Percentiles rank a stretch among this genome's conserved stretches.
phyloP scores from a whole-genome alignment of 2,888 invertebrate species.

The Dorcus parallelipipedus region DNA sequence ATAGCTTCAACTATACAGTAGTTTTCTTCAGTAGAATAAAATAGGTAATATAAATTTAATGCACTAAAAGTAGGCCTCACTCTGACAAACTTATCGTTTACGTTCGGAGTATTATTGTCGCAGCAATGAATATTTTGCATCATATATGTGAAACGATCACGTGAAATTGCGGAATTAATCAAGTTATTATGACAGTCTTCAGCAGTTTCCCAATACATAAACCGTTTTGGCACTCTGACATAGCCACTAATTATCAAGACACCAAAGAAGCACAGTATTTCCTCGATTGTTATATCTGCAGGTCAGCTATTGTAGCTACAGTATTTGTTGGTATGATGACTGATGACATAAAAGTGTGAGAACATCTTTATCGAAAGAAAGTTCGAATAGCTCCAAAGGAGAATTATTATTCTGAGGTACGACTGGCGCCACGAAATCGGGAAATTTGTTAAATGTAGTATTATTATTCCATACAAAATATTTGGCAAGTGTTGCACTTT shows the following conservation, averaged over 20 bases:
- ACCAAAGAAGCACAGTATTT: slow-evolving; percentile 17
- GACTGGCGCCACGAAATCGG: too few relatives aligned
- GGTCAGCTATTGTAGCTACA: background rate
- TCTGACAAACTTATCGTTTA: slow-evolving; percentile 27
- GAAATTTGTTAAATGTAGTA: background rate
- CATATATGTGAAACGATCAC: slow-evolving; percentile 29
- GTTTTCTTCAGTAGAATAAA: slow-evolving; percentile 29
- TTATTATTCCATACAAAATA: too few relatives aligned
- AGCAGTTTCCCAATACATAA: slow-evolving; percentile 30
- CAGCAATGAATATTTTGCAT: slow-evolving; percentile 28
- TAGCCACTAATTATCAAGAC: slow-evolving; percentile 29
- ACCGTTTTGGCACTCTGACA: slow-evolving; percentile 21
- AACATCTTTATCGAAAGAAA: background rate
- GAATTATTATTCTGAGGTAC: background rate
- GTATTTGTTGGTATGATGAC: background rate
- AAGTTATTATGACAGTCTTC: slow-evolving; percentile 24
- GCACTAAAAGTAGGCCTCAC: slow-evolving; percentile 25
- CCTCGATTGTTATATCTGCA: background rate
- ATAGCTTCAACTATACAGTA: slow-evolving; percentile 36
- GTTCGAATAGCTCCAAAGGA: background rate
- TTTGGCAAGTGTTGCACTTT: too few relatives aligned
- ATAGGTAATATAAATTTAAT: too few relatives aligned
- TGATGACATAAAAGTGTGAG: background rate
- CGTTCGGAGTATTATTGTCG: slow-evolving; percentile 26
- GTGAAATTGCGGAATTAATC: slow-evolving; percentile 11